Base-by-base conservation (phyloP, 2,888 invertebrate species). In the Cosmorhoe ocellata region DNA sequence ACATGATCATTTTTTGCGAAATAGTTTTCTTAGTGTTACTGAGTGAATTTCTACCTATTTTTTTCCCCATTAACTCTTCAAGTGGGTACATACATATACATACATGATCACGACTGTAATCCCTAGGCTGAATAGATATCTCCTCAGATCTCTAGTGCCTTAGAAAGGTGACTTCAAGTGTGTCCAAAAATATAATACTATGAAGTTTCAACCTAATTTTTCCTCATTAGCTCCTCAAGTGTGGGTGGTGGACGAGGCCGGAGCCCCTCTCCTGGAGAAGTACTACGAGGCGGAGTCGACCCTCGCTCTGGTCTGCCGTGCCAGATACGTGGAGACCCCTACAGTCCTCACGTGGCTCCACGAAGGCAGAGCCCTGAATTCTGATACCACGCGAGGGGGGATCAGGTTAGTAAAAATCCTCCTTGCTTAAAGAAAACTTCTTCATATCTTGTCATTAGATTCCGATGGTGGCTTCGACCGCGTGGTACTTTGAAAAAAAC, bases 241-340 rank as follows among this genome's bases (percentile, higher is more conserved):
- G 10, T 92, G 92, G 83, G 93, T 94, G 61, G 92, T 93, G 6
- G 94, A 94, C 67, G 92, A 92, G 58, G 92, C 92, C 37, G 94
- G 93, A 0, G 91, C 91, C 5, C 91, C 92, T 7, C 86, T 94
- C n/a, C 78, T 90, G 40, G 93, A 93, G 79, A 93, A 93, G 72
- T 93, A 91, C 71, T 93, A 93, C 74, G 93, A 94, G 67, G 93
- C 93, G 0, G 94, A 93, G 67, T 93, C 93, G 10, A 93, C 93
- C 9, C 91, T 94, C 38, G 93, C 93, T 44, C 84, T 94, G 63
- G 87, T 92, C 47, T 94, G 94, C 78, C 83, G 93, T 51, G 89
- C 85, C 0, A 64, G 89, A 0, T 76, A 88, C 52, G 87, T 90
- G 11, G 88, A 88, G 12, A 81, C 84, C 0, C 88, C 90, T 0